A percentile compares a stretch with the other conserved stretches of the same genome.
Evolutionary conservation across 64 coral and sea anemone species (phyloP).

Genomic region (Pachyseris speciosa): DNA sequence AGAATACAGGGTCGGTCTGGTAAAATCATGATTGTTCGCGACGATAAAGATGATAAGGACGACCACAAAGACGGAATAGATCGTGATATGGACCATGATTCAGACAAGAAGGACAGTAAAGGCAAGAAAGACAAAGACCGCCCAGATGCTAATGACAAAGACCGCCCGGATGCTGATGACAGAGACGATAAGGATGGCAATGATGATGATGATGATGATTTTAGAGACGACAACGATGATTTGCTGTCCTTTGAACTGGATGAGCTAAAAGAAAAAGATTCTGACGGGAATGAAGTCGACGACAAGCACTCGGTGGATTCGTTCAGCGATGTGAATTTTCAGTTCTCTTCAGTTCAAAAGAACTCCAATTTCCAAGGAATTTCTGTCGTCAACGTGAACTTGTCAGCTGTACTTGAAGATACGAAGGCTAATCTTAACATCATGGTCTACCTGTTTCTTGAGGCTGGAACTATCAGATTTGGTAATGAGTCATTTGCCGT

Average conservation of each 20-base stretch:
- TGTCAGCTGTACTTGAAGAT: background rate
- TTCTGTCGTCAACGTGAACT: background rate
- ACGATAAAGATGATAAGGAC: background rate
- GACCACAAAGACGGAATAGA: background rate
- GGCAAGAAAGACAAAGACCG: background rate
- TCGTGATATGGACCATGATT: no score
- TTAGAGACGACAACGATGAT: background rate
- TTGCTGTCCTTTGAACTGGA: constrained; percentile 9
- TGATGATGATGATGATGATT: constrained; percentile 32
- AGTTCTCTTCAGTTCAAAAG: background rate
- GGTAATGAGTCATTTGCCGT: constrained; percentile 26
- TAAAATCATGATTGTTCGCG: constrained; percentile 23
- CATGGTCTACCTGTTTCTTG: constrained; percentile 25
- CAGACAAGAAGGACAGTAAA: background rate
- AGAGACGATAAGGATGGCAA: background rate
- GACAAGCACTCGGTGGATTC: constrained; percentile 48
- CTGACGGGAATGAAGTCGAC: constrained; percentile 25
- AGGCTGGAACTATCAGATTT: background rate
- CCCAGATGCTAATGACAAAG: background rate
- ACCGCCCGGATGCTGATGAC: background rate
- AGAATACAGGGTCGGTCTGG: constrained; percentile 15
- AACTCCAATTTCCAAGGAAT: background rate
- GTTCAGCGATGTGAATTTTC: constrained; percentile 3
- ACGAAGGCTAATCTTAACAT: background rate
- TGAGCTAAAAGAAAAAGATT: constrained; percentile 40